Evolutionary conservation across 2,888 invertebrate species (phyloP), one percentile per base, ranked within the genome.

Genomic region (Scaptomyza caliginosa): DNA sequence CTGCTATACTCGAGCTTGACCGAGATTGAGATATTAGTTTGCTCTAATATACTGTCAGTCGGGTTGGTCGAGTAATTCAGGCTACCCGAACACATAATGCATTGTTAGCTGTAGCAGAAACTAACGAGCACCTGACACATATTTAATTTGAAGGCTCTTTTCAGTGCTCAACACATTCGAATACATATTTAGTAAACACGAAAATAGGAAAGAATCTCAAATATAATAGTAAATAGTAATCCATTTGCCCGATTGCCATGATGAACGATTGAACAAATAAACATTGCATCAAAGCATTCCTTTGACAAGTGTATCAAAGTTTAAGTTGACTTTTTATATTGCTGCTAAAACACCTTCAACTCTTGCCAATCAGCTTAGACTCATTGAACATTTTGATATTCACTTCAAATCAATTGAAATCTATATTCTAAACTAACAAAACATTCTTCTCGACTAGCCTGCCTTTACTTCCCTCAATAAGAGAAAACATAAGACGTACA

Each of bases 11-110:
- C 11, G 5, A 40, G 34, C n/a, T 43, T n/a, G 24, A 48, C 65
- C 16, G 32, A 59, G 59, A 48, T 67, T 59, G 51, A 59, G 59
- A 52, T 26, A 23, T 52, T 58, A 32, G 28, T 24, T 42, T 36
- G 21, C 11, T 28, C 34, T n/a, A 42, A 42, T 42, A 23, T 16
- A 42, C 34, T 28, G n/a, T 13, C 40, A 19, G 17, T 17, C 32
- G 11, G 38, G 30, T n/a, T 26, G 13, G 39, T 24, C 3, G 11
- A 17, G 11, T 30, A 13, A 13, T 13, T 17, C 21, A 10, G 13
- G 0, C 30, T 21, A 32, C 2, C 34, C 34, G 2, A 3, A 32
- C 32, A 13, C 32, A 30, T n/a, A n/a, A 3, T 46, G 30, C 19
- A 32, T 32, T 59, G 32, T 28, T 39, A n/a, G 43, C 8, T 28